Conservation (phyloP, 2,113 vertebrate species). For the Platichthys flesus region DNA sequence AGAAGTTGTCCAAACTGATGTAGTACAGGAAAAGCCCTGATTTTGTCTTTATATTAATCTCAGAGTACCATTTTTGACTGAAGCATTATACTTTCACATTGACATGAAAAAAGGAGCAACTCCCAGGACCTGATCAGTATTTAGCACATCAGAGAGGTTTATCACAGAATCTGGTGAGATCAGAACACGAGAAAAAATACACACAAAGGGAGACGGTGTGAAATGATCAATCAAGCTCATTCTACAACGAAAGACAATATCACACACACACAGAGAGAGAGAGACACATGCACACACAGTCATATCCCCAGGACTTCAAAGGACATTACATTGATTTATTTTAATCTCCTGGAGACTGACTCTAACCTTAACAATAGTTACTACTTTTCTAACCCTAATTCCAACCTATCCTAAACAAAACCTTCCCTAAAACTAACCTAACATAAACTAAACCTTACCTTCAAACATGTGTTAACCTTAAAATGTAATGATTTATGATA, state of each 20-base stretch:
- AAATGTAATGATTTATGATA: too few species aligned
- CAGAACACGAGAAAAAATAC: not conserved
- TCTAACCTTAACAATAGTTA: too few species aligned
- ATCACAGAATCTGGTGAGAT: not conserved
- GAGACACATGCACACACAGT: not conserved
- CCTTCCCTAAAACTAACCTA: too few species aligned
- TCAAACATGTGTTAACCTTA: too few species aligned
- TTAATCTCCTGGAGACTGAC: too few species aligned
- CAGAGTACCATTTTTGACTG: not conserved
- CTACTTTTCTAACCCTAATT: too few species aligned
- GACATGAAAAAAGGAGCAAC: not conserved
- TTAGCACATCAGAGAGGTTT: not conserved
- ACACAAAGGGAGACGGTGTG: not conserved
- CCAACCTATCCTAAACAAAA: too few species aligned
- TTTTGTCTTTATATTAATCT: not conserved
- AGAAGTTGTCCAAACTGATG: not conserved
- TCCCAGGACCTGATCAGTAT: not conserved
- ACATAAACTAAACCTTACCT: too few species aligned
- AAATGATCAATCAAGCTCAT: not conserved
- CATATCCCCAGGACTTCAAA: too few species aligned
- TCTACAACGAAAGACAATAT: not conserved
- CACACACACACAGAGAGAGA: not conserved
- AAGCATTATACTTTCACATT: not conserved
- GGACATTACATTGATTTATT: too few species aligned
- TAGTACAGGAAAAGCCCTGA: not conserved